These are phyloP conservation scores for Rhopilema esculentum DNA, from an alignment of 30 jellyfish, hydroid and myxozoan species.

Conservation along the genomic window DNA sequence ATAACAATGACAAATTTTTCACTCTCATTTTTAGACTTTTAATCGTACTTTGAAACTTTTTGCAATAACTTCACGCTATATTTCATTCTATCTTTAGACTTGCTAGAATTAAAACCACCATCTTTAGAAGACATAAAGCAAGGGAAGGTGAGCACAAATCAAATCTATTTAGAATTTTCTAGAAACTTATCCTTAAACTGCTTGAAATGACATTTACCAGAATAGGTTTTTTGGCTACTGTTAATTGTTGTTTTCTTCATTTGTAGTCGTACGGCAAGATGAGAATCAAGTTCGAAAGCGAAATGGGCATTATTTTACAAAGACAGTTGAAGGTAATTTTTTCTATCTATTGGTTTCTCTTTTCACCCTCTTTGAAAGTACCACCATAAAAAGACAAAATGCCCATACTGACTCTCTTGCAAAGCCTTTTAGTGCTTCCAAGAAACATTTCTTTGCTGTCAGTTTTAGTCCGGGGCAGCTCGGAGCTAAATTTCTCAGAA, in stretches of 20 bases:
- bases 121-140: constrained; percentile 65
- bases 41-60: neutral
- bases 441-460: too few species aligned
- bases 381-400: neutral
- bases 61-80: neutral
- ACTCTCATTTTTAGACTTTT: neutral
- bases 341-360: neutral
- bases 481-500: too few species aligned
- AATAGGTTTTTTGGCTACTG: neutral
- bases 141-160: constrained; percentile 61
- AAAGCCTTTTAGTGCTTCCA: too few species aligned
- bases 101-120: constrained; percentile 84
- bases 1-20: neutral
- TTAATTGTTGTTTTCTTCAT: neutral
- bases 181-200: too few species aligned
- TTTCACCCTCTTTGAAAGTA: neutral
- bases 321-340: constrained; percentile 81
- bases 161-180: neutral
- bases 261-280: constrained; percentile 73
- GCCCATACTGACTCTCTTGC: too few species aligned
- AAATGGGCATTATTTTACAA: constrained; percentile 72
- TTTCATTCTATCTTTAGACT: constrained; percentile 23
- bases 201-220: neutral
- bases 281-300: constrained; percentile 73
- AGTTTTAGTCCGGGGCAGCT: too few species aligned